Percentiles rank a stretch among this genome's conserved stretches.
Conservation (phyloP, 2,113 vertebrate genomes). For the Apodemus sylvaticus region DNA sequence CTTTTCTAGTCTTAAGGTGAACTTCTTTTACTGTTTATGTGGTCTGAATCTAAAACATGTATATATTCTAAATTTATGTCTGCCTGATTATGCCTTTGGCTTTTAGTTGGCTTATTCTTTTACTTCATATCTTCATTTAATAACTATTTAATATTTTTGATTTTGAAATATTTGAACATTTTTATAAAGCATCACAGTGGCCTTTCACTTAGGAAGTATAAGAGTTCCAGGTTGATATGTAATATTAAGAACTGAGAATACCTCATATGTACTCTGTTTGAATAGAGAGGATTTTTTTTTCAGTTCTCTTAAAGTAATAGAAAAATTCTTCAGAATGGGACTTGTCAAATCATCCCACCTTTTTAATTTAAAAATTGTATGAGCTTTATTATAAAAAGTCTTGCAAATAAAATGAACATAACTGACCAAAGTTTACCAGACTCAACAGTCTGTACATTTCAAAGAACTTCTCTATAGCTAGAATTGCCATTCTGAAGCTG, state of each 20-base stretch:
- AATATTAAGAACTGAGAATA: not conserved
- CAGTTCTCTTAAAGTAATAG: not conserved
- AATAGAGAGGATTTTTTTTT: not conserved
- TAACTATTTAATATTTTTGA: conserved; percentile 21
- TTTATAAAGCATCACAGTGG: not conserved
- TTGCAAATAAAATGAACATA: not conserved
- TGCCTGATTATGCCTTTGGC: not conserved
- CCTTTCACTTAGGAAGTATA: conserved; percentile 2
- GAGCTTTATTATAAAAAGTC: not conserved
- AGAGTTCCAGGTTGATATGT: not conserved
- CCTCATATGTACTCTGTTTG: not conserved
- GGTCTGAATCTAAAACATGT: conserved; percentile 21
- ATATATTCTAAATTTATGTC: conserved; percentile 15
- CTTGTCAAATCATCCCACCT: not conserved
- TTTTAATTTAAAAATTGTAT: not conserved
- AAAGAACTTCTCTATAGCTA: not conserved
- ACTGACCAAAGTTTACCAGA: not conserved
- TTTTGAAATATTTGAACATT: not conserved
- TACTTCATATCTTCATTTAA: conserved; percentile 26
- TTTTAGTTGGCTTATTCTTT: conserved; percentile 26
- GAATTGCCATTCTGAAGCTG: not conserved
- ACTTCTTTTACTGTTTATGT: not conserved
- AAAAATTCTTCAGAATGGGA: not conserved
- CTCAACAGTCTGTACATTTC: not conserved
- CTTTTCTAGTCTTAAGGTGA: not conserved